Conservation (phyloP, 2,113 vertebrate species). For the Corythoichthys intestinalis region DNA sequence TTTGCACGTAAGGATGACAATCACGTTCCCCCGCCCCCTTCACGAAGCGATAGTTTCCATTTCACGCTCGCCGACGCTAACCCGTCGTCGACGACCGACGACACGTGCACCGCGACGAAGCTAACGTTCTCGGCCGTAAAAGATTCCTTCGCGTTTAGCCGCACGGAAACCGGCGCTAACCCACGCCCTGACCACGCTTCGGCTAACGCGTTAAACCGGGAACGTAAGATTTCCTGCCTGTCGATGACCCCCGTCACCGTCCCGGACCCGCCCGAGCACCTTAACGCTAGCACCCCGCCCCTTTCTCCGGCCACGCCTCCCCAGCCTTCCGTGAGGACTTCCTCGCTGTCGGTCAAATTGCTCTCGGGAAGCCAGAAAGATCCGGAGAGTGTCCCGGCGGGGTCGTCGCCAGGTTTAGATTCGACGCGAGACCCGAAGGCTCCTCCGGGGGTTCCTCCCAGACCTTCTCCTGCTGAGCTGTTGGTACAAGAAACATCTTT, state of each 20-base stretch:
- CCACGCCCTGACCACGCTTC: conserved; percentile 36
- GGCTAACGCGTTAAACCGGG: conserved; percentile 70
- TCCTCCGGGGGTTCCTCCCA: conserved; percentile 59
- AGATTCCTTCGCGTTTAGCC: conserved; percentile 72
- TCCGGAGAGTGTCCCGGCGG: conserved; percentile 33
- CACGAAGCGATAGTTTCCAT: conserved; percentile 82
- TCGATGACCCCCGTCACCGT: conserved; percentile 80
- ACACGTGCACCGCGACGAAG: conserved; percentile 26
- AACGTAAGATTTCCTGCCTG: conserved; percentile 81
- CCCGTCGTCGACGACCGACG: conserved; percentile 53
- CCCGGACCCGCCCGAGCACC: conserved; percentile 66
- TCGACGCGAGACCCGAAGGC: conserved; percentile 25
- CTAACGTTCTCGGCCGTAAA: conserved; percentile 57
- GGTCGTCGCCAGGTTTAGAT: conserved; percentile 36
- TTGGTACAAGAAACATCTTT: conserved; percentile 56
- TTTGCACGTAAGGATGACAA: conserved; percentile 70
- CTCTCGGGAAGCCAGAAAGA: conserved; percentile 65
- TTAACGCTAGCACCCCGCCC: conserved; percentile 33
- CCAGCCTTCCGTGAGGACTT: conserved; percentile 68
- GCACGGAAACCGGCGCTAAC: conserved; percentile 61
- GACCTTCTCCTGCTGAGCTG: conserved; percentile 60
- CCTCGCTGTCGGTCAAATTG: conserved; percentile 81
- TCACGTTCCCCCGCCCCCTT: conserved; percentile 79
- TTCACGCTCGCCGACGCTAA: conserved; percentile 64
- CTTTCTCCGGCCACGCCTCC: conserved; percentile 23